These are phyloP conservation scores for Dicranocentrus wangi DNA, from an alignment of 2,888 invertebrate genomes.

Conservation along the genomic window DNA sequence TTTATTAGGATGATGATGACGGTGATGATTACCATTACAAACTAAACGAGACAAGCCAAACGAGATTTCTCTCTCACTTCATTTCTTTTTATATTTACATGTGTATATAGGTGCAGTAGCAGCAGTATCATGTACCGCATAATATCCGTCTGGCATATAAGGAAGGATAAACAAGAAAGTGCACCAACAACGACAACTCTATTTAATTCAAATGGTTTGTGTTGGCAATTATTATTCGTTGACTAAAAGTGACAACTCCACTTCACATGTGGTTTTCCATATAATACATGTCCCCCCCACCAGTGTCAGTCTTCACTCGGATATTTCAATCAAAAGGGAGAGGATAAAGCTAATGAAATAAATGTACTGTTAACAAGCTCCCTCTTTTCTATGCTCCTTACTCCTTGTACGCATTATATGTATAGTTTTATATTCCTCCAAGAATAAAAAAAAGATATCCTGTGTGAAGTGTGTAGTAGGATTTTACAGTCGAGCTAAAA, in stretches of 20 bases:
- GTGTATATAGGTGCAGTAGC: neutral
- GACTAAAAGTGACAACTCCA: conserved; percentile 19
- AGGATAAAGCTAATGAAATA: conserved; percentile 6
- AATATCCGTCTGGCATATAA: too few species aligned
- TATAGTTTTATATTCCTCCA: too few species aligned
- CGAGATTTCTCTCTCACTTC: neutral
- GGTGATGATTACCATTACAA: neutral
- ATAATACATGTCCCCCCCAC: too few species aligned
- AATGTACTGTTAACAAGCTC: neutral
- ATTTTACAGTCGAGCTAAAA: neutral
- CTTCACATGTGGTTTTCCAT: conserved; percentile 40
- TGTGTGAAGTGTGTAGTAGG: neutral
- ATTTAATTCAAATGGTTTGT: neutral
- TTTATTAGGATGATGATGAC: neutral
- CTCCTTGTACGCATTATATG: neutral
- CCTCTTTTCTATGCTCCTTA: neutral
- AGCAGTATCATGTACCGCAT: neutral
- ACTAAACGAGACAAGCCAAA: neutral
- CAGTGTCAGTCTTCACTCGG: neutral
- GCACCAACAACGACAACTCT: neutral
- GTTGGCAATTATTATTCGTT: neutral
- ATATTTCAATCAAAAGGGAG: conserved; percentile 2
- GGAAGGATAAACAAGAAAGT: too few species aligned
- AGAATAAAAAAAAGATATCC: too few species aligned
- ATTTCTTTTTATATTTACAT: neutral